Conservation (phyloP, 1,140 invertebrate species). For the Nylanderia fulva region DNA sequence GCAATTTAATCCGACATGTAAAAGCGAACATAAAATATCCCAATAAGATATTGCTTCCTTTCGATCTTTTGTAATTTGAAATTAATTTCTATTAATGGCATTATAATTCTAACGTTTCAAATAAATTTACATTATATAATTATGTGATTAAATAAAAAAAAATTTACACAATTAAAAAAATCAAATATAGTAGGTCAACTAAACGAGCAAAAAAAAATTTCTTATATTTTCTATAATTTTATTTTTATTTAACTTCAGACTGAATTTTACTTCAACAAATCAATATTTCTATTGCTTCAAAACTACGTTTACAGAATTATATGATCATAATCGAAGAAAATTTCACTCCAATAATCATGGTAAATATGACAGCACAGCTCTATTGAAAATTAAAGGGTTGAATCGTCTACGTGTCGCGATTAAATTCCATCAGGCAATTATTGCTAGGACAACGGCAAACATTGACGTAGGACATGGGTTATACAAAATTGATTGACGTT, state of each 20-base stretch:
- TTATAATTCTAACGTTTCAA: too few species aligned
- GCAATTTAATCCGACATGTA: background rate
- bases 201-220: background rate
- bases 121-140: background rate
- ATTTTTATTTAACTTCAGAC: background rate
- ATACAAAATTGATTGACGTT: constrained; percentile 13
- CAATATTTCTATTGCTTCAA: background rate
- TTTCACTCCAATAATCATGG: background rate
- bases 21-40: too few species aligned
- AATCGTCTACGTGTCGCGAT: constrained; percentile 1
- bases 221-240: background rate
- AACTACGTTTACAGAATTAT: background rate
- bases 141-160: background rate
- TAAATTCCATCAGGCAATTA: constrained; percentile 20
- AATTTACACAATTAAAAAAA: too few species aligned
- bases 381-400: background rate
- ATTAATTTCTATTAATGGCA: too few species aligned
- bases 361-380: background rate
- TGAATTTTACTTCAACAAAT: constrained; percentile 4
- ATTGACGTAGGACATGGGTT: background rate
- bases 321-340: too few species aligned
- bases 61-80: too few species aligned
- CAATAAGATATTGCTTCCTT: too few species aligned
- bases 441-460: constrained; percentile 8
- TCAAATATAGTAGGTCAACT: too few species aligned